Percentiles rank a stretch among this genome's conserved stretches.
phyloP scores from a whole-genome alignment of 2,113 vertebrate genomes.

The Cinclus mexicanus region DNA sequence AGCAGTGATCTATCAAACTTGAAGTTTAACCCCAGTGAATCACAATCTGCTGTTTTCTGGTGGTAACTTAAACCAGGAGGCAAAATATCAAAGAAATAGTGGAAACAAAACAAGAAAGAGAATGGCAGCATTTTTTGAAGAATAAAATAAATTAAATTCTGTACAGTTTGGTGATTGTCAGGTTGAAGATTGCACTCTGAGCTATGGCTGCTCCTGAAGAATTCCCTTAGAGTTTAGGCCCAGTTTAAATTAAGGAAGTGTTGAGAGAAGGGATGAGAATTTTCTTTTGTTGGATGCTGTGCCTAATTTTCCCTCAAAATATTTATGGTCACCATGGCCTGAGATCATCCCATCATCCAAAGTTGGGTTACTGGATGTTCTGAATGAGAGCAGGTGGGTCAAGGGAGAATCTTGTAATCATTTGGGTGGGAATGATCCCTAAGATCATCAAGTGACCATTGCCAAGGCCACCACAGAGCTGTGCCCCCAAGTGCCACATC shows the following conservation, averaged over 20 bases:
- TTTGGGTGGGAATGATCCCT: not conserved
- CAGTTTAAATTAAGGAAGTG: not conserved
- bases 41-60: not conserved
- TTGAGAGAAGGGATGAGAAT: not conserved
- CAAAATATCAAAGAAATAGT: not conserved
- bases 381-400: not conserved
- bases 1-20: not conserved
- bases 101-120: not conserved
- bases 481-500: not conserved
- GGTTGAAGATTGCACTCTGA: not conserved
- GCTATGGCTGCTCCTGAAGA: not conserved
- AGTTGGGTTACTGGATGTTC: not conserved
- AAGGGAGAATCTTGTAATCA: not conserved
- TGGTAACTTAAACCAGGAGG: not conserved
- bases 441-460: not conserved
- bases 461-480: not conserved
- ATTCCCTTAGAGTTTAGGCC: not conserved
- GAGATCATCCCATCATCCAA: not conserved
- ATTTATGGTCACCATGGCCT: not conserved
- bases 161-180: not conserved
- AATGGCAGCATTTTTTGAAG: not conserved
- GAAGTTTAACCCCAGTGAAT: not conserved
- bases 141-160: accelerated
- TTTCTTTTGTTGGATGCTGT: not conserved
- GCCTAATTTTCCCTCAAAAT: not conserved